Evolutionary conservation across 2,113 vertebrate species (phyloP).

Genomic region (Opisthocomus hoazin): DNA sequence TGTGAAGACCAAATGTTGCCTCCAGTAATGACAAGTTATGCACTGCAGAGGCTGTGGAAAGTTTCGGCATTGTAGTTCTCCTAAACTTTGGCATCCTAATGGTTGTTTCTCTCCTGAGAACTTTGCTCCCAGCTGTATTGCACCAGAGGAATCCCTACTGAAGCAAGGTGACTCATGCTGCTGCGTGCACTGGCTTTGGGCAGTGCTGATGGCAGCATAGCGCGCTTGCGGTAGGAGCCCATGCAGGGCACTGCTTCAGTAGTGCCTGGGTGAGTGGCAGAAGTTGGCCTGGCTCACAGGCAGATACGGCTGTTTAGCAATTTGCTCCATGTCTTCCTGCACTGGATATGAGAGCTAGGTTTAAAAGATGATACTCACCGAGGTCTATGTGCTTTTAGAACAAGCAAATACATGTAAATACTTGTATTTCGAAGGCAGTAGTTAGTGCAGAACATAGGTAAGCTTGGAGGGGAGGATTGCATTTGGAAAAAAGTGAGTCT

Average conservation of each 20-base stretch:
- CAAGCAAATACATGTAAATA: background rate
- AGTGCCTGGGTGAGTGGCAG: background rate
- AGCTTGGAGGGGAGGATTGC: background rate
- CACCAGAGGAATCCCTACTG: background rate
- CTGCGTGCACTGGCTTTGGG: background rate
- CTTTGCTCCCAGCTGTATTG: background rate
- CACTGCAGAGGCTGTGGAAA: background rate
- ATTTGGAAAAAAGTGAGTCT: background rate
- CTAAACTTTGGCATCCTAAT: background rate
- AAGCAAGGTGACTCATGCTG: background rate
- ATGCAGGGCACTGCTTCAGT: background rate
- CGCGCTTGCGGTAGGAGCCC: background rate
- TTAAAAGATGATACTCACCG: background rate
- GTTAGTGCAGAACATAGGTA: background rate
- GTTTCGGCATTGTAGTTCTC: background rate
- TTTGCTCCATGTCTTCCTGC: background rate
- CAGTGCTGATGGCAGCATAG: background rate
- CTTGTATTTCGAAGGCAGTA: background rate
- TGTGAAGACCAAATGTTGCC: background rate
- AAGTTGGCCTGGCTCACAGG: background rate
- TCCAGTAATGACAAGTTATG: background rate
- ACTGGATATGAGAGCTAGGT: background rate
- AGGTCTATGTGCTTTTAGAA: background rate
- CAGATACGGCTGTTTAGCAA: rapidly evolving
- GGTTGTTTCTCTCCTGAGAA: background rate